Conservation (phyloP, 2,113 vertebrate species). For the Procapra przewalskii region DNA sequence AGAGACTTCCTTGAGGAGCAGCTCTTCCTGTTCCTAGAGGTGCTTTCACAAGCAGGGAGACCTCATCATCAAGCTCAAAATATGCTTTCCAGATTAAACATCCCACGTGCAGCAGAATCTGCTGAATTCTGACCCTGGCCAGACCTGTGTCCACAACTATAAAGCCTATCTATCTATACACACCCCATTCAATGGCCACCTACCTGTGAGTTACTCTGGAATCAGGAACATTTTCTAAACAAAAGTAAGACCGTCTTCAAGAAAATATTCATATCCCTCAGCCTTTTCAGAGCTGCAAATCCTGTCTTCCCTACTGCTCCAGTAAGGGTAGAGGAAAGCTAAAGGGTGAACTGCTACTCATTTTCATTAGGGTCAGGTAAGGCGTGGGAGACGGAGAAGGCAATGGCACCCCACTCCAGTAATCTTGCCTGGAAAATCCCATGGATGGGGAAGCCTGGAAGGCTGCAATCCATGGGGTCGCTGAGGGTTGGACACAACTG, state of each 20-base stretch:
- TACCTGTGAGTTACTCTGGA: background rate
- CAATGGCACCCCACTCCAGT: too few relatives aligned
- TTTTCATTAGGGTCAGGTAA: background rate
- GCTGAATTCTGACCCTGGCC: background rate
- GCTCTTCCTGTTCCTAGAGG: constrained; percentile 32
- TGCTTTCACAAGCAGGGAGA: constrained; percentile 38
- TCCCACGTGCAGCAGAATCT: background rate
- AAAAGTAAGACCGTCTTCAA: background rate
- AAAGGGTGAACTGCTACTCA: background rate
- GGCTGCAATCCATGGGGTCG: too few relatives aligned
- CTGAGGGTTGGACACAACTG: too few relatives aligned
- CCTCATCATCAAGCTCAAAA: background rate
- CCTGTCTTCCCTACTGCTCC: background rate
- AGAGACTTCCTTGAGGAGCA: background rate
- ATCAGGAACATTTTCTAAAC: background rate
- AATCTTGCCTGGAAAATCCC: too few relatives aligned
- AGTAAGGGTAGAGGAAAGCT: background rate
- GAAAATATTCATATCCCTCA: background rate
- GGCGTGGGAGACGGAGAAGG: too few relatives aligned
- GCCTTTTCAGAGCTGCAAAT: background rate
- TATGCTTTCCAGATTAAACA: background rate
- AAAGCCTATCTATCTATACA: background rate
- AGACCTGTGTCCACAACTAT: background rate
- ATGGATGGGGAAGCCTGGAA: too few relatives aligned
- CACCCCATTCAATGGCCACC: background rate